Evolutionary conservation across 2,888 invertebrate species (phyloP).

Genomic region (Nomada ruficornis): DNA sequence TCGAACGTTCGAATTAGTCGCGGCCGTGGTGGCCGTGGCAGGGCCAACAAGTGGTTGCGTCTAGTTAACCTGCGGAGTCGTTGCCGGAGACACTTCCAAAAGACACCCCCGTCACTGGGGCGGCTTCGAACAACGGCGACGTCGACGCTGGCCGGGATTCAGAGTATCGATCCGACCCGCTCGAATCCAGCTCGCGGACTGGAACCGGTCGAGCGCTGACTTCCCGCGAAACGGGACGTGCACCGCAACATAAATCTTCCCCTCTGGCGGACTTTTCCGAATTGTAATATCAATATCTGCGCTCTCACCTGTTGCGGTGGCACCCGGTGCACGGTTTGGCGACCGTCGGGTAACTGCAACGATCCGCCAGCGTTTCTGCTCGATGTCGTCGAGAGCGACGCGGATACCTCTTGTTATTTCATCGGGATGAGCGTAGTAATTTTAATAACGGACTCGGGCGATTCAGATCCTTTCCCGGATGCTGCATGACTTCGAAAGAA

Average conservation of each 20-base stretch:
- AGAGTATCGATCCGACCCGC: constrained; percentile 59
- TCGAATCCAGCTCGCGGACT: constrained; percentile 25
- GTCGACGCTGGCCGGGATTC: constrained; percentile 55
- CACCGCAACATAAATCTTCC: constrained; percentile 65
- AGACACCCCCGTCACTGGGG: constrained; percentile 66
- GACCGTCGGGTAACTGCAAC: constrained; percentile 17
- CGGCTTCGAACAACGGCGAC: constrained; percentile 49
- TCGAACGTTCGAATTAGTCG: constrained; percentile 67
- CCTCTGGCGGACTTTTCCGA: constrained; percentile 54
- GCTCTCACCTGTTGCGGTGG: constrained; percentile 66
- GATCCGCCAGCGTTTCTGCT: constrained; percentile 1
- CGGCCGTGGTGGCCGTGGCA: constrained; percentile 54
- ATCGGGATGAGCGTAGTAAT: too few species aligned
- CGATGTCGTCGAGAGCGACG: constrained; percentile 8
- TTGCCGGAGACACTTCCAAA: constrained; percentile 70
- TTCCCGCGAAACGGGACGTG: constrained; percentile 52
- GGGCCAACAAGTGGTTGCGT: constrained; percentile 73
- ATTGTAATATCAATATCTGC: constrained; percentile 70
- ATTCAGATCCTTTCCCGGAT: too few species aligned
- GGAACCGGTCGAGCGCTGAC: constrained; percentile 1
- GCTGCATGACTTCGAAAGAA: too few species aligned
- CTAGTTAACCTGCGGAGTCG: constrained; percentile 71
- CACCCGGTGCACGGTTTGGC: constrained; percentile 24
- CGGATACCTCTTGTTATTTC: too few species aligned
- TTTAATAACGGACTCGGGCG: too few species aligned